Percentiles rank a stretch among this genome's conserved stretches.
Evolutionary conservation across 2,797 vertebrate genomes (phyloP).

Genomic region (Capromys pilorides): DNA sequence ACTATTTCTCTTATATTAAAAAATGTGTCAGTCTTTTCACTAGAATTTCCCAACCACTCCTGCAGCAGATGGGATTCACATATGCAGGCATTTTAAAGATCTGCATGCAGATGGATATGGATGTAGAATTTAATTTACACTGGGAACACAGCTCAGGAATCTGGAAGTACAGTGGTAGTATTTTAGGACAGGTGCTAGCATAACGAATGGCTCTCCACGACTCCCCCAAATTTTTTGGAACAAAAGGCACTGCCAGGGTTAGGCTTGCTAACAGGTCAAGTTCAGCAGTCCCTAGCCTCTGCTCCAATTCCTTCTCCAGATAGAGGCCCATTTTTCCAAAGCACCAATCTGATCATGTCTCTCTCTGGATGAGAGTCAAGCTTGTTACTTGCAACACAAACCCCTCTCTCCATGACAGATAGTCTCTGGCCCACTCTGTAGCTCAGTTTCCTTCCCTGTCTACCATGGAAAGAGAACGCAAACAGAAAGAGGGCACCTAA

Average conservation of each 20-base stretch:
- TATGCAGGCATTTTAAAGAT: slow-evolving; percentile 49
- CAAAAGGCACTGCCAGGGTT: not conserved
- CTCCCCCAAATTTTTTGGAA: not conserved
- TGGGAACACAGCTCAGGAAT: slow-evolving; percentile 43
- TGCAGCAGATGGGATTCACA: slow-evolving; percentile 64
- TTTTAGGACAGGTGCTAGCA: slow-evolving; percentile 26
- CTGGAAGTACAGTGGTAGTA: not conserved
- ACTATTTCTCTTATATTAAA: slow-evolving; percentile 50
- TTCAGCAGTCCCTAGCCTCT: not conserved
- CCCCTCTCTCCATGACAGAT: not conserved
- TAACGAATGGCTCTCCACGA: not conserved
- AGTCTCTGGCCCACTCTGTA: not conserved
- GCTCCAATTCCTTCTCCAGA: not conserved
- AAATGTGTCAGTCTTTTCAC: slow-evolving; percentile 52
- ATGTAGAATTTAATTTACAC: slow-evolving; percentile 57
- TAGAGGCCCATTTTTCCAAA: not conserved
- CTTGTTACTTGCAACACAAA: not conserved
- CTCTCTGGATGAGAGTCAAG: slow-evolving; percentile 48
- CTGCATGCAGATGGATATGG: slow-evolving; percentile 54
- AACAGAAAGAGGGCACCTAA: not conserved
- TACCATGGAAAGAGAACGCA: slow-evolving; percentile 20
- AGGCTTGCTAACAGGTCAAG: not conserved
- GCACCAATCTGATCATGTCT: not conserved
- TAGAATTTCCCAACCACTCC: slow-evolving; percentile 54
- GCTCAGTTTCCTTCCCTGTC: not conserved